A percentile compares a stretch with the other conserved stretches of the same genome.
phyloP scores from a whole-genome alignment of 2,113 vertebrate species.

The Perccottus glenii region DNA sequence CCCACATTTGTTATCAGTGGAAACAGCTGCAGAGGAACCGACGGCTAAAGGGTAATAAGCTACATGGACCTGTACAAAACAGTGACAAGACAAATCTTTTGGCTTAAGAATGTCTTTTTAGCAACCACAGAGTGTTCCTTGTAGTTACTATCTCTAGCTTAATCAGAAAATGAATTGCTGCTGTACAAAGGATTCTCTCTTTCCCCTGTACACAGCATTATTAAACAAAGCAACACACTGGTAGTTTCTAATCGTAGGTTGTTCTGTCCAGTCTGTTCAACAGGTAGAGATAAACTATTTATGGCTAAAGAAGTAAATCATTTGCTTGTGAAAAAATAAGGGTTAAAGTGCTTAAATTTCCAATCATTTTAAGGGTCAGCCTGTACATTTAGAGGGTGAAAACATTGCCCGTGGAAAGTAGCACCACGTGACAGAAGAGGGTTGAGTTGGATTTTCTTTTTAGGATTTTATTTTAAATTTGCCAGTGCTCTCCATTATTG shows the following conservation, averaged over 20 bases:
- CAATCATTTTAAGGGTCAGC: no score
- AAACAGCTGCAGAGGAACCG: slow-evolving; percentile 51
- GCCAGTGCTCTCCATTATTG: no score
- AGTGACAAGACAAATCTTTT: slow-evolving; percentile 59
- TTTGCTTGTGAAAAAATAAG: not conserved
- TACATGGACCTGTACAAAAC: slow-evolving; percentile 28
- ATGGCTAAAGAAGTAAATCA: not conserved
- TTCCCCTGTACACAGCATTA: slow-evolving; percentile 18
- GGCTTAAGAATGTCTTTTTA: slow-evolving; percentile 42
- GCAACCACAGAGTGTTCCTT: slow-evolving; percentile 34
- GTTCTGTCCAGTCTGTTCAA: not conserved
- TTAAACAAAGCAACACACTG: slow-evolving; percentile 19
- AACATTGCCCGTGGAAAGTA: no score
- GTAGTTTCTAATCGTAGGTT: slow-evolving; percentile 3
- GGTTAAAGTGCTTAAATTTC: not conserved
- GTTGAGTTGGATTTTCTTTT: no score
- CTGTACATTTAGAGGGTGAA: no score
- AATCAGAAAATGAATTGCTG: slow-evolving; percentile 57
- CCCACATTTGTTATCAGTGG: slow-evolving; percentile 64
- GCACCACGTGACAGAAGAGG: no score
- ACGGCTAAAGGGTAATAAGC: slow-evolving; percentile 62
- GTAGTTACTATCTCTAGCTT: slow-evolving; percentile 24
- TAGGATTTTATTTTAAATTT: no score
- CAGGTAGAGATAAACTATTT: slow-evolving; percentile 3
- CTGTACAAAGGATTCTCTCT: slow-evolving; percentile 28